phyloP scores from a whole-genome alignment of 2,797 vertebrate species.

The Sciurus carolinensis region DNA sequence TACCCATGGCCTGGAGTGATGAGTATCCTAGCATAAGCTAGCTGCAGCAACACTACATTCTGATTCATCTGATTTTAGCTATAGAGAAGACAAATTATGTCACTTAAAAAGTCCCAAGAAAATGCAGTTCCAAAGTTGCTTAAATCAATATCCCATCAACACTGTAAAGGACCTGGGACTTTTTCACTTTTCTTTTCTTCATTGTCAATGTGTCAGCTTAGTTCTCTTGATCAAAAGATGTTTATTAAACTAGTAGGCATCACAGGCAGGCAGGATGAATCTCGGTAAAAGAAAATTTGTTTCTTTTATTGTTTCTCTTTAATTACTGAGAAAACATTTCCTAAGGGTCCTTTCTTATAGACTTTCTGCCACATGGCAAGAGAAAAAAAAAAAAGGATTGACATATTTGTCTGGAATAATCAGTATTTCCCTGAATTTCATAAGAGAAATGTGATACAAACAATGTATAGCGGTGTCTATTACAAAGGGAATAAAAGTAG shows the following conservation, averaged over 20 bases:
- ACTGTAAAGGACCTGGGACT: neutral
- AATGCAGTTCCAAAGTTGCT: neutral
- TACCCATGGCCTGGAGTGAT: neutral
- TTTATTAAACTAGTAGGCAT: neutral
- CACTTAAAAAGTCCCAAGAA: neutral
- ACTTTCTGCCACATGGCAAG: neutral
- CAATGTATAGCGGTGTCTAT: neutral
- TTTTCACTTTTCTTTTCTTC: neutral
- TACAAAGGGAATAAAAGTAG: neutral
- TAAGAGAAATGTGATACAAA: neutral
- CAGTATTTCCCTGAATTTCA: neutral
- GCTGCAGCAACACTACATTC: neutral
- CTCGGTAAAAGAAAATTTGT: neutral
- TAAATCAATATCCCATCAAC: neutral
- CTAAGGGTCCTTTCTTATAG: neutral
- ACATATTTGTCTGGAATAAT: neutral
- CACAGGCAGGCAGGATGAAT: neutral
- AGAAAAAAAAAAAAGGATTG: neutral
- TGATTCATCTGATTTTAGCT: neutral
- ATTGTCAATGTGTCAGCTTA: neutral
- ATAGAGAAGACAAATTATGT: neutral
- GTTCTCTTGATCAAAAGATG: neutral
- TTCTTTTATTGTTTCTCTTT: neutral
- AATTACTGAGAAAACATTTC: neutral
- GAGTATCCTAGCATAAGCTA: neutral